Evolutionary conservation across 2,113 vertebrate species (phyloP), one percentile per base, ranked within the genome.

Genomic region (Pimephales promelas): DNA sequence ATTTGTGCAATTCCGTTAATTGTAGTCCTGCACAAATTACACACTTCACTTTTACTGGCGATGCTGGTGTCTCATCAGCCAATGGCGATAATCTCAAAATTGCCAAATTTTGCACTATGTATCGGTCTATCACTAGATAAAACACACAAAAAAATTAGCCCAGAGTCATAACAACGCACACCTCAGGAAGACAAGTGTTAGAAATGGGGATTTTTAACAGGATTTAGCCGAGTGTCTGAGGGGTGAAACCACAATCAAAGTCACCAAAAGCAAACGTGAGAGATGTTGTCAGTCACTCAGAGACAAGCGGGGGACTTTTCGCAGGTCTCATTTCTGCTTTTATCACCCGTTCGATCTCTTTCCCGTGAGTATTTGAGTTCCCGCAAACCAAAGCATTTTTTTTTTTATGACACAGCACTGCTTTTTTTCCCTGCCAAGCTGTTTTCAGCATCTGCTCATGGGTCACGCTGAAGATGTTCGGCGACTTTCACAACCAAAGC

Each of bases 401-500:
- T 77, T 77, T 26, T n/a, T n/a, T n/a, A n/a, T 20, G 61, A 45
- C 45, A 68, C 28, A 1, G 36, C 45, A 75, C 52, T 28, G 36
- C 56, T 34, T 14, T 64, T 62, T 68, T 64, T 26, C 31, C 31
- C 75, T 62, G 28, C 2, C 36, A 45, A 62, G 20, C 77, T 74
- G 24, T 57, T 52, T 66, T 57, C 54, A 71, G 62, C 73, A 40
- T 7, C 10, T 74, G 52, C 43, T 49, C 36, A 0, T 47, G 26
- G 70, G 28, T 40, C 73, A 22, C 14, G 26, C 70, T 73, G 56
- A 72, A 79, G 45, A 82, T 84, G 5, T 72, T 66, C 59, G 31
- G 79, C 7, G 4, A 68, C 81, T 82, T 71, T 64, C 88, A 89
- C 87, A 88, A 88, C 92, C 91, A 91, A 92, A 92, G 91, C 84